Base-by-base conservation (phyloP, 2,888 invertebrate species). In the Dexiosoma caninum region DNA sequence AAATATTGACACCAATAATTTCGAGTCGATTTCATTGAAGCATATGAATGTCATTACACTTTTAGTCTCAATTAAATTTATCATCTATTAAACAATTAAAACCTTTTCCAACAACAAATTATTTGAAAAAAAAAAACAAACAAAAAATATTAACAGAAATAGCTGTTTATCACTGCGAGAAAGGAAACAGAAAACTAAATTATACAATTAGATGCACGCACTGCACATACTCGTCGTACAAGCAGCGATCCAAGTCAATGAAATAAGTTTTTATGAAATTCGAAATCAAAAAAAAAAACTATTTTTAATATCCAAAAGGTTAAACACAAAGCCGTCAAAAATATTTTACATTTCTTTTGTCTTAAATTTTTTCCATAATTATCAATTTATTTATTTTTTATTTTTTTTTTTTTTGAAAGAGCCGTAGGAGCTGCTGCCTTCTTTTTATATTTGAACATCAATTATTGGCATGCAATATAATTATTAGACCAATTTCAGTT, bases 401-500 rank as follows among this genome's bases (percentile, higher is more conserved):
- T n/a, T n/a, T n/a, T n/a, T n/a, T n/a, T n/a, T 37, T 40, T 14
- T 7, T 35, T 40, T 0, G n/a, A 23, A 42, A 40, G 10, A 1
- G 10, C n/a, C 30, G 21, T 44, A 14, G 19, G 32, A 57, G 19
- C 32, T 35, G 55, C 42, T 35, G 55, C 8, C 19, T 59, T 14
- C n/a, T n/a, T n/a, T n/a, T n/a, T n/a, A 9, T 10, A 27, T 30
- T 53, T 32, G n/a, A 64, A 44, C 5, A 42, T 9, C 71, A 77
- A 82, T 79, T 82, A 72, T 69, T 53, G 49, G 42, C 82, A 82
- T 82, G 82, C 76, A 74, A 79, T 51, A 44, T 21, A 35, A 46
- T 67, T 74, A 46, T 69, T 72, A 76, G 10, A 21, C 30, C 46
- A 44, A 35, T 60, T 57, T 44, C 12, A 14, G 12, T 21, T 53